Conservation (phyloP, 2,797 vertebrate species). For the Vultur gryphus region DNA sequence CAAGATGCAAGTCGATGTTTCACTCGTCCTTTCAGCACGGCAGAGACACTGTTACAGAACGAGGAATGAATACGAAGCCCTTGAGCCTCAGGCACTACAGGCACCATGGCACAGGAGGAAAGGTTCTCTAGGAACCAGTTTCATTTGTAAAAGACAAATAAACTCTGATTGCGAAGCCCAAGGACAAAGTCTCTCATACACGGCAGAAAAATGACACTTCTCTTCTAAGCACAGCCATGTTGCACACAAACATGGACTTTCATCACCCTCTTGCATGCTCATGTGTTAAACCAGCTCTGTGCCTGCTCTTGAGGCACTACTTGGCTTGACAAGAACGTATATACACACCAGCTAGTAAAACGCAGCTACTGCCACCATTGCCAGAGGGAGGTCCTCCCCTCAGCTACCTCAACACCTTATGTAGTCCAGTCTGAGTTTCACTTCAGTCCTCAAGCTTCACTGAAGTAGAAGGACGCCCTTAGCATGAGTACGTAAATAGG, state of each 20-base stretch:
- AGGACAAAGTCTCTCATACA: not conserved
- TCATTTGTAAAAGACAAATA: not conserved
- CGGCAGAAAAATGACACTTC: not conserved
- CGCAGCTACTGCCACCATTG: not conserved
- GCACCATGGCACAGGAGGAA: not conserved
- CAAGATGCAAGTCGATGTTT: not conserved
- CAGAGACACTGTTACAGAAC: not conserved
- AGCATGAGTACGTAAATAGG: accelerated
- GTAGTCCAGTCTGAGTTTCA: not conserved
- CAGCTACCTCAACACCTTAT: not conserved
- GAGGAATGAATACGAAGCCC: not conserved
- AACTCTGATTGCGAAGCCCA: not conserved
- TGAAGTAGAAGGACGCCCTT: not conserved
- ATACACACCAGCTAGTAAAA: not conserved
- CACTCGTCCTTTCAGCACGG: not conserved
- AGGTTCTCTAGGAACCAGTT: not conserved
- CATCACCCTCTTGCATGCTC: not conserved
- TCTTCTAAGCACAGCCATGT: not conserved
- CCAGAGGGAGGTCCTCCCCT: not conserved
- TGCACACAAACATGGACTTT: not conserved
- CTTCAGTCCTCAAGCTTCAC: not conserved
- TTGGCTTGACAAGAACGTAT: not conserved
- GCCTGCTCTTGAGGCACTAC: not conserved
- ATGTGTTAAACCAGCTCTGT: not conserved
- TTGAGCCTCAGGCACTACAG: not conserved